phyloP scores from a whole-genome alignment of 2,113 vertebrate genomes.

The Todiramphus chloris region DNA sequence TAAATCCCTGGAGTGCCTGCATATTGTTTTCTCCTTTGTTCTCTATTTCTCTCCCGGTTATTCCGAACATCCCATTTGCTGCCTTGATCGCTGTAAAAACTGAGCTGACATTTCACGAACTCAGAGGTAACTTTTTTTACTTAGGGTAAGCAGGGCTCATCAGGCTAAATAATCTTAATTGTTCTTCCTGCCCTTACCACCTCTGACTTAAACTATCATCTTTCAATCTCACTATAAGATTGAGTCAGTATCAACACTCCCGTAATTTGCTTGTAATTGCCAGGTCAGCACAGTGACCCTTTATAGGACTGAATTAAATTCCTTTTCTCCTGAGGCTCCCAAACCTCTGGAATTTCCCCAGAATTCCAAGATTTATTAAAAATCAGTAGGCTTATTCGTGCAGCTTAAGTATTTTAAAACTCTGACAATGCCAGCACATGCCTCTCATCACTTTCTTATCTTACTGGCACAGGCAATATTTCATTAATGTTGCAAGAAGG shows the following conservation, averaged over 20 bases:
- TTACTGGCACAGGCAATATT: constrained; percentile 48
- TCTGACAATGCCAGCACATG: not conserved
- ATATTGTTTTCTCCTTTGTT: not conserved
- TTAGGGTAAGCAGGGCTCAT: not conserved
- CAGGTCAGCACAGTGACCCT: not conserved
- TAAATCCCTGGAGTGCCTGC: not conserved
- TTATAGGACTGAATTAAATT: not conserved
- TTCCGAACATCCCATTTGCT: not conserved
- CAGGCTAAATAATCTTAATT: not conserved
- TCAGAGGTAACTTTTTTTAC: not conserved
- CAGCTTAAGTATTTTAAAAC: constrained; percentile 6
- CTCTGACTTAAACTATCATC: not conserved
- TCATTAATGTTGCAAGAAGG: constrained; percentile 31
- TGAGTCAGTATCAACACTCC: not conserved
- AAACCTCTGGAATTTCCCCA: constrained; percentile 34
- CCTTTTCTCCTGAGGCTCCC: not conserved
- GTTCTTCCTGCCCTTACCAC: not conserved
- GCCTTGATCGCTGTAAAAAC: not conserved
- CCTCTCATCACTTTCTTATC: constrained; percentile 49
- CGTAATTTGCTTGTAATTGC: not conserved
- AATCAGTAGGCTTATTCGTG: constrained; percentile 12
- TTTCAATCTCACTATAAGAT: not conserved
- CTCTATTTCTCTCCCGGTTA: not conserved
- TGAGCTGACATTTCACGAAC: not conserved
- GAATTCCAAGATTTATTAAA: constrained; percentile 54